Percentiles rank a stretch among this genome's conserved stretches.
These are phyloP conservation scores for Lycocorax pyrrhopterus DNA, from an alignment of 2,113 vertebrate genomes.

Conservation along the genomic window DNA sequence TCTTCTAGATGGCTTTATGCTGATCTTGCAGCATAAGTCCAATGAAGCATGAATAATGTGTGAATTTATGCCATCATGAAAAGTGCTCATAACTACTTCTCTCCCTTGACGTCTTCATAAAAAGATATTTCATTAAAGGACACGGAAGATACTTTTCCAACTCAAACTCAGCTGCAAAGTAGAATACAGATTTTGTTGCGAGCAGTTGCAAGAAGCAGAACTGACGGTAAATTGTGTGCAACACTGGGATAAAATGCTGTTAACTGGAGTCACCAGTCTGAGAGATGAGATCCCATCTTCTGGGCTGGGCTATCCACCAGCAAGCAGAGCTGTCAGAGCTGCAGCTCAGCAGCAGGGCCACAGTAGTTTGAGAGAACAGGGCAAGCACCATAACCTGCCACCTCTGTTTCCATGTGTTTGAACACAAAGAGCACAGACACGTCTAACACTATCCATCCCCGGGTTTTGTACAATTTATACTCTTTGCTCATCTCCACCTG, in stretches of 20 bases:
- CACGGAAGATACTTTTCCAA: background rate
- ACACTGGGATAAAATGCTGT: background rate
- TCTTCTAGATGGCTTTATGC: slow-evolving; percentile 3
- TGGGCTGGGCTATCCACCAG: no score
- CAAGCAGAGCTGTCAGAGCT: background rate
- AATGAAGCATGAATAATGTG: slow-evolving; percentile 11
- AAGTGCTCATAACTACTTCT: background rate
- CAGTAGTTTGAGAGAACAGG: background rate
- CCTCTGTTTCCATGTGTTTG: background rate
- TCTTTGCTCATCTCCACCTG: background rate
- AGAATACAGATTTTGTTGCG: background rate
- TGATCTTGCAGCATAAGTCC: background rate
- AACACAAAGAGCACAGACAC: background rate
- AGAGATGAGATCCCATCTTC: background rate
- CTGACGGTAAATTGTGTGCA: background rate
- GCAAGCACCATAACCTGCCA: background rate
- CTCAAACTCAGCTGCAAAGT: background rate
- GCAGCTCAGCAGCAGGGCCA: background rate
- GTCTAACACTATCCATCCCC: background rate
- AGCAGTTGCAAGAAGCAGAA: background rate
- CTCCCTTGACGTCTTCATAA: background rate
- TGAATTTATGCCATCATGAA: background rate
- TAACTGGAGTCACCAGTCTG: background rate
- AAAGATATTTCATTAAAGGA: background rate
- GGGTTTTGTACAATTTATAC: background rate